phyloP scores from a whole-genome alignment of 1,140 invertebrate genomes.

The Matsumurasca onukii region DNA sequence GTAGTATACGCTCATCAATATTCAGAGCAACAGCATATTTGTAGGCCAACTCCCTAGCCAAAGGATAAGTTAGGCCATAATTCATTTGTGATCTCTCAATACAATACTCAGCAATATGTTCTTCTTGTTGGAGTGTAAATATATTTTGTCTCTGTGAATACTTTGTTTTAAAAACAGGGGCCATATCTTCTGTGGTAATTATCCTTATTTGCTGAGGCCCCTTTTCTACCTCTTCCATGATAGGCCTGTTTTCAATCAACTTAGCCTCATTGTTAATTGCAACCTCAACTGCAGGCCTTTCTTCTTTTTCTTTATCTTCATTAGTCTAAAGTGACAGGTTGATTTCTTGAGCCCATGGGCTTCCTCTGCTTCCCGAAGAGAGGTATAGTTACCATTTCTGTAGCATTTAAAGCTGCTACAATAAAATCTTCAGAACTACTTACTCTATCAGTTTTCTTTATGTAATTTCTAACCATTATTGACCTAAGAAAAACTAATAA shows the following conservation, averaged over 20 bases:
- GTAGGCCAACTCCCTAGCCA: constrained; percentile 18
- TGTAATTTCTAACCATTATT: constrained; percentile 27
- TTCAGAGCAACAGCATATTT: no score
- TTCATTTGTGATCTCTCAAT: constrained; percentile 24
- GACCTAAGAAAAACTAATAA: constrained; percentile 11
- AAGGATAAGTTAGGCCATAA: constrained; percentile 16
- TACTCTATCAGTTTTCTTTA: neutral
- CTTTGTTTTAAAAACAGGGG: constrained; percentile 17
- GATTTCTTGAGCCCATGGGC: constrained; percentile 27
- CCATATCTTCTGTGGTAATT: constrained; percentile 25
- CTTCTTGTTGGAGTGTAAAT: constrained; percentile 15
- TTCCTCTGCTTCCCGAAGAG: constrained; percentile 23
- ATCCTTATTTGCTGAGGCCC: constrained; percentile 12
- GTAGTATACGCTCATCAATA: constrained; percentile 14
- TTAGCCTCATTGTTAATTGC: constrained; percentile 5
- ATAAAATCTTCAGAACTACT: constrained; percentile 13
- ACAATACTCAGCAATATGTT: constrained; percentile 25
- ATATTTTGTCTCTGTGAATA: constrained; percentile 24
- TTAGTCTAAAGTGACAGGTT: constrained; percentile 23
- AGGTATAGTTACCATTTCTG: constrained; percentile 27
- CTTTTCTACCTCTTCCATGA: constrained; percentile 16
- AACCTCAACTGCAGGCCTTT: no score
- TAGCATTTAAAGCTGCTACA: constrained; percentile 19
- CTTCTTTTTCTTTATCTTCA: constrained; percentile 23
- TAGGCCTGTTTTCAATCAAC: neutral